Base-by-base conservation (phyloP, 2,797 vertebrate species). In the Carcharodon carcharias region DNA sequence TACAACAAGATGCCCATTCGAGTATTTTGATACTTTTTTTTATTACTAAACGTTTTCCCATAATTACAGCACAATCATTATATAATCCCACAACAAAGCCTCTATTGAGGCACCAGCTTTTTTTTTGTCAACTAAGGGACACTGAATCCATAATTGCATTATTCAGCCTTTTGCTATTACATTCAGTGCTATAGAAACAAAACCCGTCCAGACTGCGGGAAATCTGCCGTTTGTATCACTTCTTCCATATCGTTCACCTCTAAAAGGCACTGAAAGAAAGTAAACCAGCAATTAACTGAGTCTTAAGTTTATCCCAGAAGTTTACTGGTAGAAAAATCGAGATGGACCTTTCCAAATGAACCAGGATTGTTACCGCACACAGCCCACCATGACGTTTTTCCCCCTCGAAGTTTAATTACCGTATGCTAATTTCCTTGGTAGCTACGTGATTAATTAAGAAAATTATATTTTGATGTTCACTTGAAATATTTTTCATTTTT, bases 11-110 rank as follows among this genome's bases (percentile, higher is more conserved):
- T 97, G 97, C 97, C 98, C 98, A 97, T 98, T 97, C 98, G 98
- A 97, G 98, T 98, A 98, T 98, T 98, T 98, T 98, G 98, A 98
- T 98, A 98, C 98, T 98, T 98, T 96, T 98, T 98, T 98, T 98
- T 99, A 99, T 98, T 98, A 98, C 98, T 98, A 98, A 99, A 98
- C 98, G 98, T 97, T 97, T 98, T 98, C 98, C 98, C 98, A 99
- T 99, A 99, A 99, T 99, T 99, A 99, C 98, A 98, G 98, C 98
- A 98, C 98, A 98, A 99, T 99, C 99, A 99, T 99, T 99, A 99
- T 99, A 99, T 99, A 99, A 99, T 99, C 99, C 98, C 98, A 98
- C 98, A 99, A 99, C 99, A 99, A 99, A 99, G 99, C 98, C 98
- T 98, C 98, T 98, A 99, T 99, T 99, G 98, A 99, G 98, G 98